phyloP scores from a whole-genome alignment of 2,113 vertebrate species.

The Stomatorhinus ivindoensis region DNA sequence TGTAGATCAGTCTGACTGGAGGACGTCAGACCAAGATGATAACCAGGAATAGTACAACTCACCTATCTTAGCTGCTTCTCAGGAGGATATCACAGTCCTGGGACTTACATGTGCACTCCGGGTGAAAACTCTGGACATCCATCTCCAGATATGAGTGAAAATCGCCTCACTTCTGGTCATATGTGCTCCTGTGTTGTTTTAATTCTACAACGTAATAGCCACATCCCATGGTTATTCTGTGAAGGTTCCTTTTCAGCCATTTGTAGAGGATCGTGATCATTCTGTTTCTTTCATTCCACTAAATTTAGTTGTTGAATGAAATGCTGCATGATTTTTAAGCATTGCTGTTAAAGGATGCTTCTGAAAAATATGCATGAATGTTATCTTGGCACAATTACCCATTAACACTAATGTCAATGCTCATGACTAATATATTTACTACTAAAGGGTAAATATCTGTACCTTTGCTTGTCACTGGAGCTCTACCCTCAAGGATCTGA shows the following conservation, averaged over 20 bases:
- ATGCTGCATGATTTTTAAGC: not conserved
- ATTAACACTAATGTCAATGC: not conserved
- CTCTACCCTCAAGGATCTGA: too few species aligned
- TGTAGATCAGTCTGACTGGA: constrained; percentile 25
- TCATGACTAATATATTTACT: not conserved
- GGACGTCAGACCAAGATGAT: constrained; percentile 25
- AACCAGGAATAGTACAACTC: not conserved
- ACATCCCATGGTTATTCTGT: not conserved
- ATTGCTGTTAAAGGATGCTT: not conserved
- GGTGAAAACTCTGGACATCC: not conserved
- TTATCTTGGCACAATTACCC: not conserved
- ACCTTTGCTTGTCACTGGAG: too few species aligned
- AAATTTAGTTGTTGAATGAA: not conserved
- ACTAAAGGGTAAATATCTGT: too few species aligned
- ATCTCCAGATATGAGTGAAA: not conserved
- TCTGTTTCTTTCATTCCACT: not conserved
- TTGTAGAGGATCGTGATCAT: not conserved
- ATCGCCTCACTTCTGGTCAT: not conserved
- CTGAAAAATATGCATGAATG: not conserved
- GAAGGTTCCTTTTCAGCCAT: not conserved
- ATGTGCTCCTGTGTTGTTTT: not conserved
- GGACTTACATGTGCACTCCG: not conserved
- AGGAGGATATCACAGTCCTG: not conserved
- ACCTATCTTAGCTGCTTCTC: not conserved
- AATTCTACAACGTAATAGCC: not conserved